Evolutionary conservation across 1,140 invertebrate genomes (phyloP), one percentile per base, ranked within the genome.

Genomic region (Ceratina australensis): DNA sequence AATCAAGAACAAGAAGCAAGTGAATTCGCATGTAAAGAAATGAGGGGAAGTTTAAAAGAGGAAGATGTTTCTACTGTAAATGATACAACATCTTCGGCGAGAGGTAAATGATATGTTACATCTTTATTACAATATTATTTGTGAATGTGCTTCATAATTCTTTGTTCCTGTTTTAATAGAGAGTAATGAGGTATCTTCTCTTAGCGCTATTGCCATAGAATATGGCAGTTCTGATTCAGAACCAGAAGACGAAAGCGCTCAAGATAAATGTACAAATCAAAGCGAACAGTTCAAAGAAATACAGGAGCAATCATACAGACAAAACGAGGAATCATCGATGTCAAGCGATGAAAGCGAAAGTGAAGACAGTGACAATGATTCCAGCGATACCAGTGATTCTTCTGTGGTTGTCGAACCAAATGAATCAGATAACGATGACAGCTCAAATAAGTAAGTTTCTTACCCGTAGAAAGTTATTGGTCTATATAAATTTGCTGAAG

Each of bases 171-270:
- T 52, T 54, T n/a, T 59, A 47, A 59, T 13, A 82, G 80, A 49
- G 22, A 56, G 15, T 33, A 12, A 26, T 54, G 33, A 20, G 24
- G 18, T 8, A 16, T 83, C 77, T 67, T 80, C 78, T 47, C 82
- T 84, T 12, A 3, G 8, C 3, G n/a, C 33, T 12, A 83, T 84
- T 64, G 81, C 82, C 16, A 0, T 65, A n/a, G 77, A 80, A 64
- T 84, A 84, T 68, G 66, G 28, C 8, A n/a, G 54, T 33, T 79
- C 66, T 22, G 72, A 84, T 76, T 66, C 81, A 49, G 81, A 84
- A 61, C n/a, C 8, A 22, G 82, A 84, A 76, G 49, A 66, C n/a
- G 18, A 15, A 26, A 5, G 15, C 24, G n/a, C 49, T 26, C 10
- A 7, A 15, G 22, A 16, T 10, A 56, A 15, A 66, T n/a, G 10